Evolutionary conservation across 1,140 invertebrate species (phyloP).

Genomic region (Chrysomallon squamiferum): DNA sequence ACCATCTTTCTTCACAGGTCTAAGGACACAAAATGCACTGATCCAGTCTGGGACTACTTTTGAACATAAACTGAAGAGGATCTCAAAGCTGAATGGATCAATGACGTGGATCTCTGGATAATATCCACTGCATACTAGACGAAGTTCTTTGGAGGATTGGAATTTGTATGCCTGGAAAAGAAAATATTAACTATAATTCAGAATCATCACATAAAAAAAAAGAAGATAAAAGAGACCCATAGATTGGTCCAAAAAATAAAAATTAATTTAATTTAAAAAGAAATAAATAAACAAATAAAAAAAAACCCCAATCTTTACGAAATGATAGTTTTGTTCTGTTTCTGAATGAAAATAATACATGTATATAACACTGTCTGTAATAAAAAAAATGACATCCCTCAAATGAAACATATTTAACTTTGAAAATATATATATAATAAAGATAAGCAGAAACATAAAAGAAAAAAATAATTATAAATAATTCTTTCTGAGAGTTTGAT

Average conservation of each 20-base stretch:
- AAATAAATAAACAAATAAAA: no score
- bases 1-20: constrained; percentile 72
- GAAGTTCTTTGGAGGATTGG: constrained; percentile 78
- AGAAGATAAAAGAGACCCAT: not conserved
- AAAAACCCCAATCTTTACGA: no score
- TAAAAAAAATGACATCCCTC: no score
- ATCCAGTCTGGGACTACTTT: constrained; percentile 98
- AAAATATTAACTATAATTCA: constrained; percentile 7
- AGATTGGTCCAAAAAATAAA: not conserved
- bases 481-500: no score
- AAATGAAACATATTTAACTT: no score
- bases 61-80: constrained; percentile 90
- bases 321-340: no score
- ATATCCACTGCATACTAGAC: constrained; percentile 93
- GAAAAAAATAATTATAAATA: no score
- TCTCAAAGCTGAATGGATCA: constrained; percentile 94
- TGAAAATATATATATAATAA: no score
- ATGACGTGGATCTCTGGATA: constrained; percentile 98
- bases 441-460: no score
- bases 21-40: constrained; percentile 89
- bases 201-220: not conserved
- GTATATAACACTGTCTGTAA: no score
- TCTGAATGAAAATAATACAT: no score
- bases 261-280: no score
- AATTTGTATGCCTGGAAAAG: constrained; percentile 79